Conservation (phyloP, 2,888 invertebrate species). For the Hypsopygia costalis region DNA sequence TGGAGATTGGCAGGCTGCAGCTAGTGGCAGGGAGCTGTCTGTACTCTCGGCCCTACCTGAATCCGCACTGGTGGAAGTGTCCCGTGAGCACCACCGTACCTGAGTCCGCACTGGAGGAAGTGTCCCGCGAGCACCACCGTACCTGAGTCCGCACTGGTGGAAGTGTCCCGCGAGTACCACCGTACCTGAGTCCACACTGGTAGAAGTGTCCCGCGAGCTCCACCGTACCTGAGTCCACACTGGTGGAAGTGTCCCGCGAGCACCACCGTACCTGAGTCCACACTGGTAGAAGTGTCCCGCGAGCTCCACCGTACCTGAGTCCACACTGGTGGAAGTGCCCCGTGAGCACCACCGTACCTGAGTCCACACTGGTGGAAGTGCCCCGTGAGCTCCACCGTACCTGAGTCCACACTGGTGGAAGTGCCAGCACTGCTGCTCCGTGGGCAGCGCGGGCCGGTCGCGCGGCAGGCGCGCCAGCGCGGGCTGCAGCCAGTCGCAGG, state of each 20-base stretch:
- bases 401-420: background rate
- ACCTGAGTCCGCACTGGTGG: slow-evolving; percentile 88
- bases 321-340: background rate
- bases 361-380: background rate
- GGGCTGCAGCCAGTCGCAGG: slow-evolving; percentile 86
- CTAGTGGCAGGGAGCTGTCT: too few relatives aligned
- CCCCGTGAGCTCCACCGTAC: slow-evolving; percentile 5
- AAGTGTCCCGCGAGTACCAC: slow-evolving; percentile 65
- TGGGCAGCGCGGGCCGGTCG: slow-evolving; percentile 84
- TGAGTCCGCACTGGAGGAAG: background rate
- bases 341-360: slow-evolving; percentile 5
- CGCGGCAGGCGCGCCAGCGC: slow-evolving; percentile 88
- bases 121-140: slow-evolving; percentile 50
- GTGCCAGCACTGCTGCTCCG: slow-evolving; percentile 86
- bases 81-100: slow-evolving; percentile 6
- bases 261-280: slow-evolving; percentile 4
- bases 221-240: background rate
- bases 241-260: background rate
- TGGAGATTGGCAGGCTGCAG: too few relatives aligned
- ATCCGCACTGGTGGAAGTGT: background rate
- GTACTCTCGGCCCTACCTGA: slow-evolving; percentile 6
- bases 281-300: background rate
- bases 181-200: slow-evolving; percentile 85
- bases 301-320: slow-evolving; percentile 4
- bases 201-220: too few relatives aligned